These are phyloP conservation scores for Cerastis leucographa DNA, from an alignment of 2,888 invertebrate species.

Conservation along the genomic window DNA sequence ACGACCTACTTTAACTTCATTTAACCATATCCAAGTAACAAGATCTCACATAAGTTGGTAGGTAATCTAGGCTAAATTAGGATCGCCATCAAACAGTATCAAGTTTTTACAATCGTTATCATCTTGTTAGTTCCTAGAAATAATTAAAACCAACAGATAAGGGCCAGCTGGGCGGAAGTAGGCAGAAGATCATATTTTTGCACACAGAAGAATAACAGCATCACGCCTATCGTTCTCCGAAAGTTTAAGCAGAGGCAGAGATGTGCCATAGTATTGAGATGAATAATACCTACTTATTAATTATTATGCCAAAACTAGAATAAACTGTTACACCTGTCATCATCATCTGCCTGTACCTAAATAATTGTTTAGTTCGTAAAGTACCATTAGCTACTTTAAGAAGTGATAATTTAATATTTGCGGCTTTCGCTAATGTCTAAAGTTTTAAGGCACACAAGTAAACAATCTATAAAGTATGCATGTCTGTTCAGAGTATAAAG, in stretches of 20 bases:
- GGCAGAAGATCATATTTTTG: background rate
- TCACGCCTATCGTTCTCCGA: background rate
- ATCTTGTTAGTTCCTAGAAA: background rate
- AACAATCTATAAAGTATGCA: too few relatives aligned
- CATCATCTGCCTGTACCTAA: too few relatives aligned
- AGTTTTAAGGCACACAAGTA: background rate
- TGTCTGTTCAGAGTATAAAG: too few relatives aligned
- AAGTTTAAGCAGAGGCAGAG: background rate
- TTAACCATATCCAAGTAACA: background rate
- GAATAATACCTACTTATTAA: background rate
- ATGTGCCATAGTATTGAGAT: background rate
- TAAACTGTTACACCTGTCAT: too few relatives aligned
- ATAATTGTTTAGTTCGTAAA: background rate
- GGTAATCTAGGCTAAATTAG: background rate
- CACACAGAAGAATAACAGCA: background rate
- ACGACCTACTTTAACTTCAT: background rate
- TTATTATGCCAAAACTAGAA: too few relatives aligned
- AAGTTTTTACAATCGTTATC: constrained; percentile 4
- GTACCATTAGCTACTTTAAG: background rate
- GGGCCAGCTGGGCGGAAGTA: too few relatives aligned
- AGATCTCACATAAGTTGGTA: background rate
- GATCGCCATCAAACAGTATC: background rate
- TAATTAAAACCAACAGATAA: constrained; percentile 4
- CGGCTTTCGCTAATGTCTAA: background rate
- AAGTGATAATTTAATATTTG: background rate